These are phyloP conservation scores for Himalopsyche japonica DNA, from an alignment of 2,888 invertebrate species.

Conservation along the genomic window DNA sequence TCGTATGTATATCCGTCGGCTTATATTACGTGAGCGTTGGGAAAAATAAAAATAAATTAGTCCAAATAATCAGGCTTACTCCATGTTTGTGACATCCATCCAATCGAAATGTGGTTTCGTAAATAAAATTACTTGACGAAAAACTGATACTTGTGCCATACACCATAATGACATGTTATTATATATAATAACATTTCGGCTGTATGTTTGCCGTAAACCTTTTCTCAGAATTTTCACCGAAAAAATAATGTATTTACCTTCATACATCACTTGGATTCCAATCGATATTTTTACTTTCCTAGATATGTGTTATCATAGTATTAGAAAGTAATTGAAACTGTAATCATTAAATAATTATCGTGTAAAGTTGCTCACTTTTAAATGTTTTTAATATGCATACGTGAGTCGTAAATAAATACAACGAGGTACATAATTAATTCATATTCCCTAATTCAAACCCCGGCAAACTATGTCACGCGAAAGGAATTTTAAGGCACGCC, in stretches of 20 bases:
- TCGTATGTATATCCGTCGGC: conserved; percentile 34
- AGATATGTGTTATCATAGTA: no score
- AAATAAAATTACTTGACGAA: not conserved
- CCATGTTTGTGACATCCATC: not conserved
- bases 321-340: no score
- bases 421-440: no score
- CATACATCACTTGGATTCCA: no score
- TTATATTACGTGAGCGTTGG: conserved; percentile 1
- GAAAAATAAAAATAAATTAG: conserved; percentile 15
- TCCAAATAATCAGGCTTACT: not conserved
- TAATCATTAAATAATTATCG: no score
- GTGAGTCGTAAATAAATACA: no score
- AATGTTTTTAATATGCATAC: no score
- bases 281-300: no score
- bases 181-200: not conserved
- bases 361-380: no score
- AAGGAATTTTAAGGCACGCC: no score
- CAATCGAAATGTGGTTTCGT: not conserved
- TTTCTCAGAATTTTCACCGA: not conserved
- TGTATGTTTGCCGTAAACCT: not conserved
- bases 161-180: not conserved
- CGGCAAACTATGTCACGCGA: no score
- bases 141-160: not conserved
- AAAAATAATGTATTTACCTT: not conserved
- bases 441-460: no score